Conservation (phyloP, 2,113 vertebrate genomes). For the Poecile atricapillus region DNA sequence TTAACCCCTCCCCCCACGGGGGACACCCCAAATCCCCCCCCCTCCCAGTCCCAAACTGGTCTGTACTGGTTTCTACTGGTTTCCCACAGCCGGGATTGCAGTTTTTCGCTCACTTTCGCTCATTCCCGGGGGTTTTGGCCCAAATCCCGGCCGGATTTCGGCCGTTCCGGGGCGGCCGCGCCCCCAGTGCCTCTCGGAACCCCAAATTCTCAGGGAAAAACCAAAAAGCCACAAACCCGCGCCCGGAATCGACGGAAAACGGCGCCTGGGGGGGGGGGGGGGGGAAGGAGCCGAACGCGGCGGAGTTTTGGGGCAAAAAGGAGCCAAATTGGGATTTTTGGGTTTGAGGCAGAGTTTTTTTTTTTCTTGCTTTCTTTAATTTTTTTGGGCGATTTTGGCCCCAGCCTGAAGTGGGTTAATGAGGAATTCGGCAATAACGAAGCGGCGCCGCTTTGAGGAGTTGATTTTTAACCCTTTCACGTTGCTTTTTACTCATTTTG, state of each 20-base stretch:
- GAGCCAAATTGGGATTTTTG: background rate
- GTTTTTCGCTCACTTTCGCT: background rate
- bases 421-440: background rate
- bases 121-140: rapidly evolving
- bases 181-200: background rate
- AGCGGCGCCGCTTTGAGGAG: background rate
- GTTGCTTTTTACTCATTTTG: background rate
- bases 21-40: background rate
- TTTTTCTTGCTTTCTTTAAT: background rate
- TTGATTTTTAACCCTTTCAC: background rate
- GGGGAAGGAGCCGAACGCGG: background rate
- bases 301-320: background rate
- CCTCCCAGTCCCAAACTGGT: background rate
- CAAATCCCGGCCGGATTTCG: background rate
- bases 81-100: rapidly evolving
- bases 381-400: background rate
- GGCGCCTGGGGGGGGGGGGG: background rate
- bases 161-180: background rate
- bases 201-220: background rate
- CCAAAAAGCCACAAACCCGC: background rate
- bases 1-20: background rate
- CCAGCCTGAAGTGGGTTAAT: background rate
- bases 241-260: background rate
- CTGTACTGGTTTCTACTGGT: background rate
- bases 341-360: background rate